Conservation (phyloP, 2,888 invertebrate genomes). For the Trichopria drosophilae region DNA sequence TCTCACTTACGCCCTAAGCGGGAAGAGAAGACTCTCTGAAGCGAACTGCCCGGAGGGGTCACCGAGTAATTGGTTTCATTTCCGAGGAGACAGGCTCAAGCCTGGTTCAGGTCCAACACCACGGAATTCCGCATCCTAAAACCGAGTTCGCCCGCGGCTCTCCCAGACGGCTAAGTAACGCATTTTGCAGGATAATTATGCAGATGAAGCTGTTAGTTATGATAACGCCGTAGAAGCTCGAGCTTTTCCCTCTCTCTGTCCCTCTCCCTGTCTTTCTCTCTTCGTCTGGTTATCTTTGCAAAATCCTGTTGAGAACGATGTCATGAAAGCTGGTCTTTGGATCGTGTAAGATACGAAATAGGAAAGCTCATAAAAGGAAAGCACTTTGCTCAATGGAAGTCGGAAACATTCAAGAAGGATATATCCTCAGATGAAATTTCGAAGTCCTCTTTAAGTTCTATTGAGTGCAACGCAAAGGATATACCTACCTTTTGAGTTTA, state of each 20-base stretch:
- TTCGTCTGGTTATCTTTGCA: conserved; percentile 43
- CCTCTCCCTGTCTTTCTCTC: conserved; percentile 13
- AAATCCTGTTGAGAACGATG: conserved; percentile 29
- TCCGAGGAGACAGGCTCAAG: conserved; percentile 52
- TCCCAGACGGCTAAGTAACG: conserved; percentile 46
- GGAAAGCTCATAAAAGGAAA: too few relatives aligned
- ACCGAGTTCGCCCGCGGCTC: conserved; percentile 37
- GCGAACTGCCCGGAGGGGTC: conserved; percentile 50
- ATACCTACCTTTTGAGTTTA: too few relatives aligned
- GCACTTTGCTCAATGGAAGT: too few relatives aligned
- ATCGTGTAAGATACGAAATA: too few relatives aligned
- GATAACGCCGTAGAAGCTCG: conserved; percentile 46
- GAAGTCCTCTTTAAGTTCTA: too few relatives aligned
- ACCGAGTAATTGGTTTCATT: conserved; percentile 58
- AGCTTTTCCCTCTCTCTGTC: too few relatives aligned
- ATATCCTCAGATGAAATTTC: too few relatives aligned
- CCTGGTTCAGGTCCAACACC: conserved; percentile 41
- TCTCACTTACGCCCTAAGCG: too few relatives aligned
- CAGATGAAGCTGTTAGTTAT: conserved; percentile 55
- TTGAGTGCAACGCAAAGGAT: too few relatives aligned
- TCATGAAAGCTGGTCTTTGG: conserved; percentile 26
- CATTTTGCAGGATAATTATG: conserved; percentile 56
- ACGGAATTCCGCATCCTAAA: conserved; percentile 35
- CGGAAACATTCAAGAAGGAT: too few relatives aligned
- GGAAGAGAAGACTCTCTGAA: conserved; percentile 34